phyloP scores from a whole-genome alignment of 2,888 invertebrate species.

The Chrysolina haemoptera region DNA sequence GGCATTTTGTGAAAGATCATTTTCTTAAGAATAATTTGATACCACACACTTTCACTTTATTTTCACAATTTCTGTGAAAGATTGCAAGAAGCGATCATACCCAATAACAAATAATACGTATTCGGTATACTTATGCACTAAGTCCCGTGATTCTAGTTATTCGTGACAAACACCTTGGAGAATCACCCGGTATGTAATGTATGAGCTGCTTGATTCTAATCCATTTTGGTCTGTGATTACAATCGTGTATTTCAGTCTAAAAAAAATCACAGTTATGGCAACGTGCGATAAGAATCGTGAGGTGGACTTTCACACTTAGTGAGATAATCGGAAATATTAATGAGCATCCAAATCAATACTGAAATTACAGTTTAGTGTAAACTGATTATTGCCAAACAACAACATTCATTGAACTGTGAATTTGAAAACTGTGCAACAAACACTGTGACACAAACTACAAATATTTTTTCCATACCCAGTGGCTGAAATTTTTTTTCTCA shows the following conservation, averaged over 20 bases:
- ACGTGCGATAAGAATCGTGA: conserved; percentile 53
- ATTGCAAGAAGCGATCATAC: too few relatives aligned
- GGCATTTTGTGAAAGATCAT: too few relatives aligned
- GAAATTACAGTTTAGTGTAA: background rate
- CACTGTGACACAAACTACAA: conserved; percentile 57
- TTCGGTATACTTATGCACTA: too few relatives aligned
- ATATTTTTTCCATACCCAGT: conserved; percentile 42
- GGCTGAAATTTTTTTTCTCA: conserved; percentile 44
- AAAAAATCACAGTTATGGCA: conserved; percentile 73
- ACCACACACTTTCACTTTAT: too few relatives aligned
- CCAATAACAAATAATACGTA: too few relatives aligned
- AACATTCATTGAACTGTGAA: conserved; percentile 28
- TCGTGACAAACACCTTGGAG: too few relatives aligned
- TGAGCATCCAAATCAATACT: background rate
- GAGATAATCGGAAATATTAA: background rate
- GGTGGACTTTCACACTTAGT: conserved; percentile 13
- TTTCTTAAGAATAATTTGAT: too few relatives aligned
- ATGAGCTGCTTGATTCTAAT: conserved; percentile 59
- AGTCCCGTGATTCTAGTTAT: too few relatives aligned
- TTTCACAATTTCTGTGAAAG: too few relatives aligned
- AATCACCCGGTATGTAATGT: too few relatives aligned
- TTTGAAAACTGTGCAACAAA: conserved; percentile 60
- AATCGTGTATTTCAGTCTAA: conserved; percentile 60
- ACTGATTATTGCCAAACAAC: conserved; percentile 3
- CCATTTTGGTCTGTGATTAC: conserved; percentile 51